Evolutionary conservation across 2,888 invertebrate genomes (phyloP).

Genomic region (Synanthedon myopaeformis): DNA sequence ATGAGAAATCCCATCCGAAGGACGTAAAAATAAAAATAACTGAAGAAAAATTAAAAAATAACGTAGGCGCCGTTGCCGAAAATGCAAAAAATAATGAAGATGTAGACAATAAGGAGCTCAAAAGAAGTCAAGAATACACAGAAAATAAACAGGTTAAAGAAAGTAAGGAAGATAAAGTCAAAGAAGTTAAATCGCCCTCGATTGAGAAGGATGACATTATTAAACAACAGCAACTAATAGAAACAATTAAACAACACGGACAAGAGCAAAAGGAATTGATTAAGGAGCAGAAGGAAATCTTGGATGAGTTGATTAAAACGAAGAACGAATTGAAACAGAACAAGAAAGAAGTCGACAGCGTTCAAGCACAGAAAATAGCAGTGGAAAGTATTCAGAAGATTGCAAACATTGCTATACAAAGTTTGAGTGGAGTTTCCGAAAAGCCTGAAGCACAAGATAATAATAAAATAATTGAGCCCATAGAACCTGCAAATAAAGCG

Average conservation of each 20-base stretch:
- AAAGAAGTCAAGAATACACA: conserved; percentile 23
- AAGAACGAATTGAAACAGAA: conserved; percentile 59
- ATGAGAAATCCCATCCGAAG: conserved; percentile 42
- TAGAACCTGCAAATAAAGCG: conserved; percentile 36
- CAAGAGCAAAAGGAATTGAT: conserved; percentile 76
- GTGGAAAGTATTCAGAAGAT: conserved; percentile 65
- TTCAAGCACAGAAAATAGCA: conserved; percentile 58
- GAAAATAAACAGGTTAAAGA: conserved; percentile 7
- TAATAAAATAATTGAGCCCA: conserved; percentile 6
- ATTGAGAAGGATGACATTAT: conserved; percentile 38
- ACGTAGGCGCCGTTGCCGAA: conserved; percentile 7
- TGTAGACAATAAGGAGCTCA: conserved; percentile 3
- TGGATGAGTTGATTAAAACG: conserved; percentile 71
- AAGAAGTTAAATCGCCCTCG: conserved; percentile 18
- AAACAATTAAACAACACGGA: conserved; percentile 76
- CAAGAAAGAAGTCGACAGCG: conserved; percentile 53
- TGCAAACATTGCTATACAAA: conserved; percentile 58
- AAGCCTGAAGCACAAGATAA: conserved; percentile 21
- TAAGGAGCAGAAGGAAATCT: conserved; percentile 74
- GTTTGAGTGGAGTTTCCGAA: conserved; percentile 49
- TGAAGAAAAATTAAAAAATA: conserved; percentile 21
- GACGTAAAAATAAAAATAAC: conserved; percentile 35
- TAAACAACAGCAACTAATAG: conserved; percentile 65
- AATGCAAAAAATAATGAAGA: conserved; percentile 15
- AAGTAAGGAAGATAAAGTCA: conserved; percentile 19